phyloP scores from a whole-genome alignment of 2,797 vertebrate genomes.

The Bryconaethiops microstoma region DNA sequence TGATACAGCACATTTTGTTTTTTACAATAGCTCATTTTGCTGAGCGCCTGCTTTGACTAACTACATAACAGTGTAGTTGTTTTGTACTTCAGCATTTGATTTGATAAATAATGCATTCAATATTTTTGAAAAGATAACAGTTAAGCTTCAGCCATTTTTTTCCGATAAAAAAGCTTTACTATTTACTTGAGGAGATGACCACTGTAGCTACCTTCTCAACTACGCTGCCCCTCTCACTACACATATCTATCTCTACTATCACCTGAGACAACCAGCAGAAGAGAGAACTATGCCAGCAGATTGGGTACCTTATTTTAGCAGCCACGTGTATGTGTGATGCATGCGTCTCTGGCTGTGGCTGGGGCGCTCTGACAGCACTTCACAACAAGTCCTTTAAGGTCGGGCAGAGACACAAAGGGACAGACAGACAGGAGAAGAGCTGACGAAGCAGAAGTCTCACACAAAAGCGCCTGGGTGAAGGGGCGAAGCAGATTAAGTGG shows the following conservation, averaged over 20 bases:
- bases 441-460: slow-evolving; percentile 71
- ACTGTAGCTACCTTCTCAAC: slow-evolving; percentile 28
- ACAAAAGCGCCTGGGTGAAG: slow-evolving; percentile 65
- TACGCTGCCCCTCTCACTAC: neutral
- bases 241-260: slow-evolving; percentile 39
- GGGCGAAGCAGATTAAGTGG: slow-evolving; percentile 75
- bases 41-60: too few species aligned
- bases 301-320: slow-evolving; percentile 68
- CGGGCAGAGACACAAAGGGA: slow-evolving; percentile 68
- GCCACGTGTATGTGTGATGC: slow-evolving; percentile 75
- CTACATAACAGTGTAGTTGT: too few species aligned
- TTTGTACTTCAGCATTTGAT: too few species aligned
- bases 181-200: too few species aligned
- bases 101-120: too few species aligned
- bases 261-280: slow-evolving; percentile 70
- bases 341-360: slow-evolving; percentile 76
- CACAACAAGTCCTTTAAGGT: slow-evolving; percentile 69
- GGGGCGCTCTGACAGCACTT: slow-evolving; percentile 71
- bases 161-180: too few species aligned
- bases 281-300: slow-evolving; percentile 74
- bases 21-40: too few species aligned
- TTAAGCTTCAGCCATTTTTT: too few species aligned
- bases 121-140: too few species aligned
- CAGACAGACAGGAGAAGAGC: slow-evolving; percentile 65
- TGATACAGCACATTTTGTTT: too few species aligned